Evolutionary conservation across 1,140 invertebrate genomes (phyloP).

Genomic region (Conus betulinus): DNA sequence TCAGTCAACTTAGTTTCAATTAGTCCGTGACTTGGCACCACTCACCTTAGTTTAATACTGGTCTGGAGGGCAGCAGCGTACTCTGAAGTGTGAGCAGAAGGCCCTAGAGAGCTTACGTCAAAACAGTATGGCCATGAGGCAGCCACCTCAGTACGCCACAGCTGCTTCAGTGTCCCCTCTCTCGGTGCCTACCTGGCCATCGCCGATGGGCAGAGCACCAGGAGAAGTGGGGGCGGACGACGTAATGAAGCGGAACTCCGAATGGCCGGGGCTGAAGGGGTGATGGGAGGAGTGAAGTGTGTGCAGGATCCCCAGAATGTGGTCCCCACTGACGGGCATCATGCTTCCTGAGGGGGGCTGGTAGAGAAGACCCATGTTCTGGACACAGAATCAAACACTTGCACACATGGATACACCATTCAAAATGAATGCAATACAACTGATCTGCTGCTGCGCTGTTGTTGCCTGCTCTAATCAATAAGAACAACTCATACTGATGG

Average conservation of each 20-base stretch:
- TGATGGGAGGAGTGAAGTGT: neutral
- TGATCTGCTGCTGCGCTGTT: too few species aligned
- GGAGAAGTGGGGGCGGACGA: neutral
- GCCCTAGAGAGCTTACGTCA: slow-evolving; percentile 28
- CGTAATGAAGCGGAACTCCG: slow-evolving; percentile 3
- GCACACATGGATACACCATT: neutral
- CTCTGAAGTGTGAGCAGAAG: slow-evolving; percentile 29
- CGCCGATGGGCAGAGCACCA: neutral
- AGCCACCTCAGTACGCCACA: slow-evolving; percentile 25
- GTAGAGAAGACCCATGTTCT: slow-evolving; percentile 34
- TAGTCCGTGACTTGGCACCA: too few species aligned
- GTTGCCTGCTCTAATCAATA: too few species aligned
- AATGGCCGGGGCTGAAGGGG: neutral
- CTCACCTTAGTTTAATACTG: slow-evolving; percentile 48
- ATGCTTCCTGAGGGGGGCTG: neutral
- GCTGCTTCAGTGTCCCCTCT: neutral
- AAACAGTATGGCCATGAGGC: slow-evolving; percentile 42
- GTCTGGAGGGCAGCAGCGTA: slow-evolving; percentile 39
- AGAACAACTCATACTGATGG: too few species aligned
- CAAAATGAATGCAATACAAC: too few species aligned
- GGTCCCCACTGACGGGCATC: neutral
- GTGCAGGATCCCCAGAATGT: neutral
- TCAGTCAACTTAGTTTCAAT: neutral
- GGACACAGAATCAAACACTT: neutral
- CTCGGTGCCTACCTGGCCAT: neutral